Conservation (phyloP, 2,113 vertebrate genomes). For the Calidris pygmaea region DNA sequence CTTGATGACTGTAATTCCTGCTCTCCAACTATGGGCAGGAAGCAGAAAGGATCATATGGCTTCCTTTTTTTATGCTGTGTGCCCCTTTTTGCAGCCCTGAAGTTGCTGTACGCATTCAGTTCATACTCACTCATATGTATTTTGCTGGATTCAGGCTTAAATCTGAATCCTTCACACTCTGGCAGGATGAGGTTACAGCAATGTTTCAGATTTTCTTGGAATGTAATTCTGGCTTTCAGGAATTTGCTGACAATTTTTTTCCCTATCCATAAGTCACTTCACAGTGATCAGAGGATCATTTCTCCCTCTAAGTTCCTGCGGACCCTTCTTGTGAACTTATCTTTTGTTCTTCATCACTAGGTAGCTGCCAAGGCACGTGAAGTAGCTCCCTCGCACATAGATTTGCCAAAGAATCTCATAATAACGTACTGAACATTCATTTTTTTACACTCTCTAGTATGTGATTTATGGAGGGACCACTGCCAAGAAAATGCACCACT, state of each 20-base stretch:
- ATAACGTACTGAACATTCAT: not conserved
- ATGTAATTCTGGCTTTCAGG: not conserved
- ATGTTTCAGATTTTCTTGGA: not conserved
- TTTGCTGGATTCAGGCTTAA: not conserved
- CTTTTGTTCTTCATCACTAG: not conserved
- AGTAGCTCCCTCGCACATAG: not conserved
- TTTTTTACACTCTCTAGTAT: not conserved
- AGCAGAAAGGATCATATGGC: not conserved
- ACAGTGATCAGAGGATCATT: not conserved
- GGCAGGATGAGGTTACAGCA: not conserved
- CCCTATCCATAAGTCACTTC: not conserved
- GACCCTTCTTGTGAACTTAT: not conserved
- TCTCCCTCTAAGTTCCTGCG: slow-evolving; percentile 7
- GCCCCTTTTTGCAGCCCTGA: not conserved
- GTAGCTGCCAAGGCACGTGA: not conserved
- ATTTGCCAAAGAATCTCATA: slow-evolving; percentile 17
- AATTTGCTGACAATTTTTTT: not conserved
- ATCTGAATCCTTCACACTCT: not conserved
- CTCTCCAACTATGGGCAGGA: not conserved
- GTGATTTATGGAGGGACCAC: slow-evolving; percentile 9
- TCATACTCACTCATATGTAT: not conserved
- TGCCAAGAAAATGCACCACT: not conserved
- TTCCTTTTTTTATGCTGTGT: not conserved
- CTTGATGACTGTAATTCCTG: not conserved
- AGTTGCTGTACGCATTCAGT: not conserved